Percentiles rank a stretch among this genome's conserved stretches.
These are phyloP conservation scores for Acanthopleura granulata DNA, from an alignment of 2,888 invertebrate genomes.

Conservation along the genomic window DNA sequence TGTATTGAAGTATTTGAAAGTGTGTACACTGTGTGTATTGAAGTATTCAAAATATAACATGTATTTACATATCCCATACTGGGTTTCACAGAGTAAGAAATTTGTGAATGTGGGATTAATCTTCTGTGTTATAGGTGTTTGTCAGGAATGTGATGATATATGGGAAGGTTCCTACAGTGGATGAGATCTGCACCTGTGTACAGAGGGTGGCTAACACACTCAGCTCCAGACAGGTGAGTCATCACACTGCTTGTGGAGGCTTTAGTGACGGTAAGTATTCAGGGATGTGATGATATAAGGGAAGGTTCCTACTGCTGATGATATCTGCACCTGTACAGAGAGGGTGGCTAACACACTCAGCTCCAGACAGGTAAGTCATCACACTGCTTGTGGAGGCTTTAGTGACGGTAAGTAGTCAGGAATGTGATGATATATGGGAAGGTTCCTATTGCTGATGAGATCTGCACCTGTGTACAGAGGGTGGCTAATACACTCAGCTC, in stretches of 20 bases:
- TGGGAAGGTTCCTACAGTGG: neutral
- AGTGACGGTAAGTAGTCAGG: too few relatives aligned
- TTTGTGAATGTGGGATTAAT: too few relatives aligned
- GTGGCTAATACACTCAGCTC: neutral
- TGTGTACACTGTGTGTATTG: too few relatives aligned
- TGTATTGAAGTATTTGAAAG: too few relatives aligned
- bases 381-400: too few relatives aligned
- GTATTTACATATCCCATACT: too few relatives aligned
- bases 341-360: neutral
- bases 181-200: neutral
- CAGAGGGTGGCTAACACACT: neutral
- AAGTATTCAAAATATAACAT: too few relatives aligned
- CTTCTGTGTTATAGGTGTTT: conserved; percentile 1
- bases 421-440: too few relatives aligned
- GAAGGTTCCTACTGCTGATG: neutral
- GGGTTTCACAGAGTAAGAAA: too few relatives aligned
- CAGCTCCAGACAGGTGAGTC: conserved; percentile 6
- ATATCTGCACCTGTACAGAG: neutral
- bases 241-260: too few relatives aligned
- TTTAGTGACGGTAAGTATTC: too few relatives aligned
- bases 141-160: neutral
- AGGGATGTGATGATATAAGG: too few relatives aligned
- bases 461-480: neutral
- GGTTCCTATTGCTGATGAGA: neutral
- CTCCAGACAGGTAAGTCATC: neutral